Conservation (phyloP, 2,888 invertebrate genomes). For the Sminthurinus aureus region DNA sequence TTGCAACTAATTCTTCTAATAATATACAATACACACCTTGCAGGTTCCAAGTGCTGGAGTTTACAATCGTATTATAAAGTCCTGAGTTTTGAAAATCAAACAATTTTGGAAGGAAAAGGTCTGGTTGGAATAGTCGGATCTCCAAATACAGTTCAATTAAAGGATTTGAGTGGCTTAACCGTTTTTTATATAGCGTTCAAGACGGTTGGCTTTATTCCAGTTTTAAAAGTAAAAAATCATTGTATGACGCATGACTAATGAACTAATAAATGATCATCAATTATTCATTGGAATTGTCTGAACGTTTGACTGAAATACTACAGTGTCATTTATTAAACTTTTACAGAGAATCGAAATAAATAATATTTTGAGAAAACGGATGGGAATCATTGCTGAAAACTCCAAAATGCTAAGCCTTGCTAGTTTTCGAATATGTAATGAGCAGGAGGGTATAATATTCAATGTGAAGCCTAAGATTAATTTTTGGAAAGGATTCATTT, state of each 20-base stretch:
- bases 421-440: constrained; percentile 21
- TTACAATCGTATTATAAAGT: constrained; percentile 27
- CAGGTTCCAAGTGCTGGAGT: constrained; percentile 30
- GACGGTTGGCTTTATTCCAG: constrained; percentile 19
- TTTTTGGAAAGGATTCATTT: constrained; percentile 25
- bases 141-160: not conserved
- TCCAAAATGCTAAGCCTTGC: constrained; percentile 27
- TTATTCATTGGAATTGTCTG: no score
- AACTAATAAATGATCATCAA: no score
- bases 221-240: constrained; percentile 20
- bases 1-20: no score
- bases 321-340: not conserved
- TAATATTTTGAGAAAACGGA: constrained; percentile 5
- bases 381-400: constrained; percentile 19
- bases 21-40: not conserved
- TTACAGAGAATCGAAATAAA: constrained; percentile 28
- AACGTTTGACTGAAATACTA: no score
- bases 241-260: no score
- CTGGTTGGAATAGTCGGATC: not conserved
- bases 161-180: not conserved
- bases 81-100: constrained; percentile 10
- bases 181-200: constrained; percentile 24
- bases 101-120: constrained; percentile 16
- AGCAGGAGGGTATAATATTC: constrained; percentile 19
- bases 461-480: constrained; percentile 21